phyloP scores from a whole-genome alignment of 2,797 vertebrate genomes.

The Dermochelys coriacea region DNA sequence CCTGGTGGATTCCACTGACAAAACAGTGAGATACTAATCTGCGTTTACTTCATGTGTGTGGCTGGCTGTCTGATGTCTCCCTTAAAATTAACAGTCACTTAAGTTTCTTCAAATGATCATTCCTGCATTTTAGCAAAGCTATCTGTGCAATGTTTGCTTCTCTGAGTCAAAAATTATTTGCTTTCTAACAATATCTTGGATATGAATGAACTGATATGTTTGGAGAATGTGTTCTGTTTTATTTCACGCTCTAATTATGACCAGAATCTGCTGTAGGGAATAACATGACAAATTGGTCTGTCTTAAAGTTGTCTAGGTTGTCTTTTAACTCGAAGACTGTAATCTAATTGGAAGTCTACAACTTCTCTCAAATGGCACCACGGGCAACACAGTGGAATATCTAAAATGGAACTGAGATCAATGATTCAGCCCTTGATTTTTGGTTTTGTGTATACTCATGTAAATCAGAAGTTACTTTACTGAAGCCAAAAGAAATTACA shows the following conservation, averaged over 20 bases:
- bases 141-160: neutral
- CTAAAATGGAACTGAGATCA: neutral
- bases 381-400: neutral
- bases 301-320: neutral
- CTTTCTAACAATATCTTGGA: neutral
- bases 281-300: neutral
- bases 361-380: neutral
- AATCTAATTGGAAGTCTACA: neutral
- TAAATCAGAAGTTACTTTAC: neutral
- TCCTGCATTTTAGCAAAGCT: neutral
- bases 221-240: neutral
- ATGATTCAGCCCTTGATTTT: neutral
- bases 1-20: neutral
- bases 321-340: neutral
- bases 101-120: neutral
- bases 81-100: neutral
- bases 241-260: neutral
- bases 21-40: neutral
- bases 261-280: neutral
- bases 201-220: neutral
- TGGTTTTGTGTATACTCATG: neutral
- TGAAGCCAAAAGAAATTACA: neutral
- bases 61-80: no score
- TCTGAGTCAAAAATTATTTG: neutral
- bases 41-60: neutral